Evolutionary conservation across 2,888 invertebrate species (phyloP), one percentile per base, ranked within the genome.

Genomic region (Rhamnusium bicolor): DNA sequence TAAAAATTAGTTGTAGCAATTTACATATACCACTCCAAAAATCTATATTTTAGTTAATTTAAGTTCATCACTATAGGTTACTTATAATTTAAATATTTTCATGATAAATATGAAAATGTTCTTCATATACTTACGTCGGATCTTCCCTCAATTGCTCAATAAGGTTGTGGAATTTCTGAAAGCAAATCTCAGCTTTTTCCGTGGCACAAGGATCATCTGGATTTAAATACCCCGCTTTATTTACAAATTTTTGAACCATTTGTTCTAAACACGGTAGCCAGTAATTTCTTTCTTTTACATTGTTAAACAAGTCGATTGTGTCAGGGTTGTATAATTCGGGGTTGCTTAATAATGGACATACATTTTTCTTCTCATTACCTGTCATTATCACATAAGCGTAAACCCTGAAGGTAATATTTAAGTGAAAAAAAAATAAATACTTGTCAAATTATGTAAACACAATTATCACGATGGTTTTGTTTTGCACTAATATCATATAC

Each of bases 211-310:
- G 91, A 83, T 94, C 93, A 76, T 93, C 91, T 10, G 93, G 92
- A 86, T 95, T 94, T 85, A 96, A 95, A 60, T 91, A 90, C 62
- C 94, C 91, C 0, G 98, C 98, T 87, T 95, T 94, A 78, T 91
- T 91, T 21, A 95, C 93, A 89, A 96, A 96, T 89, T 96, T 96
- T 79, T 94, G 93, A 14, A 95, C 93, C 81, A 96, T 93, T 79
- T 93, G 94, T 86, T 96, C 94, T 86, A 98, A 95, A 87, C 97
- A 97, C 76, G 93, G 92, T 58, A 98, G 91, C 98, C 98, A 99
- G 88, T 98, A 98, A 80, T 90, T 92, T 86, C 95, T 92, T 12
- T 98, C 98, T 85, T 95, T 94, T 78, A 91, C 90, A 87, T 98
- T 97, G 82, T 92, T 91, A 74, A 94, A 92, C 71, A 99, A 91